These are phyloP conservation scores for Rhombomys opimus DNA, from an alignment of 2,113 vertebrate species.

Conservation along the genomic window DNA sequence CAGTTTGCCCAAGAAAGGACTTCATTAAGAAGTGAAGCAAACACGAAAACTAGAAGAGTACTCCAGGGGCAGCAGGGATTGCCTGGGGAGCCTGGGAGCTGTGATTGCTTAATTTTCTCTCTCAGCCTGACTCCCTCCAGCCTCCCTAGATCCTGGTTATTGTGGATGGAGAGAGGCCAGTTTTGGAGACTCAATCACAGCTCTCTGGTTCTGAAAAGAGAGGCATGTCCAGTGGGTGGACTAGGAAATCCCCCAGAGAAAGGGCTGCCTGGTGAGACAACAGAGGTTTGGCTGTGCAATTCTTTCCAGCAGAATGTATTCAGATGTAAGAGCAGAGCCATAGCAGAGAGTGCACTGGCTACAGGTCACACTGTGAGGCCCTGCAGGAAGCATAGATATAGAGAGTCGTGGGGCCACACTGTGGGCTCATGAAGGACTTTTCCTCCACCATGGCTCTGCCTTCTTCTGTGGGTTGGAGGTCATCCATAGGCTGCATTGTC, in stretches of 20 bases:
- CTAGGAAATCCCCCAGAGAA: not conserved
- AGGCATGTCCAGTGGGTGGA: not conserved
- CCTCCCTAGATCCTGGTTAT: not conserved
- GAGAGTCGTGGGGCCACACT: not conserved
- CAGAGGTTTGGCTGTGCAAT: not conserved
- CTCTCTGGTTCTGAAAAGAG: not conserved
- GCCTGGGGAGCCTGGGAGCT: not conserved
- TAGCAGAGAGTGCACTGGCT: accelerated
- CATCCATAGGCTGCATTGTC: too few species aligned
- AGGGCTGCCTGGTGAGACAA: not conserved
- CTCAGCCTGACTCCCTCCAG: not conserved
- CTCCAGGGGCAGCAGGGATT: not conserved
- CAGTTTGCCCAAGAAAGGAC: slow-evolving; percentile 51
- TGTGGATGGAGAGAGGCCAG: not conserved
- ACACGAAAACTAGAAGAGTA: not conserved
- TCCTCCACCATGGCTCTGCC: not conserved
- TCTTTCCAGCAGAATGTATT: accelerated
- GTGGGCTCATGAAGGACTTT: not conserved
- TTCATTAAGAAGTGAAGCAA: slow-evolving; percentile 19
- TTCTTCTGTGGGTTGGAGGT: not conserved
- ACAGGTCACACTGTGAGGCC: not conserved
- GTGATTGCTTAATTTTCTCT: not conserved
- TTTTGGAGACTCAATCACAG: not conserved
- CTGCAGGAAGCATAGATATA: not conserved
- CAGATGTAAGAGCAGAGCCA: not conserved